Evolutionary conservation across 2,797 vertebrate species (phyloP), one percentile per base, ranked within the genome.

Genomic region (Sparidentex hasta): DNA sequence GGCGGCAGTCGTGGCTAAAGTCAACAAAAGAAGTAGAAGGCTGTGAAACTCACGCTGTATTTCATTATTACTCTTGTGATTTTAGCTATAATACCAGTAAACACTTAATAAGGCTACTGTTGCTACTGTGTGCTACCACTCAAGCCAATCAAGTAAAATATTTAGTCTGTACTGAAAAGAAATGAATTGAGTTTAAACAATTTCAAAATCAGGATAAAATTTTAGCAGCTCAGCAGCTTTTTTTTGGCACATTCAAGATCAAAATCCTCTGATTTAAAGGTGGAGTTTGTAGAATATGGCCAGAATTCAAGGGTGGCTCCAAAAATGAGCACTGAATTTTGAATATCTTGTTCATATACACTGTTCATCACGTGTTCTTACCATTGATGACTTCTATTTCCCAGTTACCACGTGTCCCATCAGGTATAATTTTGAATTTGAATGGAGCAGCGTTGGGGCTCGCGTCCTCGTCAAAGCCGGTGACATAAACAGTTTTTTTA

Each of bases 401-500:
- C 98, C 98, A 99, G 1, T 87, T 70, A 58, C 96, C 92, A 38
- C 65, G 85, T 16, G 91, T 97, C 25, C 89, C 90, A 6, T 93
- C 86, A 7, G 96, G 91, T 58, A 97, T 8, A 25, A 99, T 67
- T 25, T 65, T 88, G 81, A 99, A 99, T 11, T 67, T 94, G 76
- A 97, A 97, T 0, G 98, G 97, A 61, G 91, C 92, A 16, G 92
- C 95, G 43, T 98, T 94, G 11, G 95, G 96, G 81, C 82, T 62
- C 1, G 67, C 46, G 38, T 99, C 98, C 55, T 87, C 76, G 88
- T 99, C 98, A 6, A 17, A 14, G 5, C 94, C 98, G 0, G 95
- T 96, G 23, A 98, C 85, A 7, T 94, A 86, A 57, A 98, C 88
- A 0, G 90, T 93, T 4, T 89, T 91, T 13, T 74, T 5, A 20